Base-by-base conservation (phyloP, 64 coral and sea anemone genomes). In the Pocillopora damicornis region DNA sequence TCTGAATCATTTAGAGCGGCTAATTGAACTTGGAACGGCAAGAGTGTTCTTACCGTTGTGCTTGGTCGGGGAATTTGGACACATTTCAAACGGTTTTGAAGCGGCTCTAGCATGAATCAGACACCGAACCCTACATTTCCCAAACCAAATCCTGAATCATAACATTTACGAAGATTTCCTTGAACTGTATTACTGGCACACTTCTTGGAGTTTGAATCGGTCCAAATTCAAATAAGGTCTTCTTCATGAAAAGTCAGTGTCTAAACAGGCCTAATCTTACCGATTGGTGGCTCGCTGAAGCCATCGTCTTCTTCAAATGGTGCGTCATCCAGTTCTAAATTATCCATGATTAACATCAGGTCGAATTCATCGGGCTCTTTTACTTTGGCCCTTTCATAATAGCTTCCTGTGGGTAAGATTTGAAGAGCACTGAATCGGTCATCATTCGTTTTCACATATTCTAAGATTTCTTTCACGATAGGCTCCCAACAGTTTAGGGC, bases 331-430 rank as follows among this genome's bases (percentile, higher is more conserved):
- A 93, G 87, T 72, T 79, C 42, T 63, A 89, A 81, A n/a, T 79
- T 66, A 22, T 89, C 77, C 22, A 89, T 73, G 36, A 73, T 17
- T 14, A 93, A 22, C 91, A 89, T 93, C 10, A 93, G 12, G 64
- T 93, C 91, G 51, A 93, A 93, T 36, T 93, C 91, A 76, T 93
- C 34, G 10, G 91, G 79, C 38, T 89, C 80, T 38, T 83, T 77
- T 30, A 93, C 87, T 58, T 93, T 93, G 4, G 81, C 37, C 74
- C 79, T 93, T 23, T 93, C 91, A 38, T 93, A 93, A 25, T 83
- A 89, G 22, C 91, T 93, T 20, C 91, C 93, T 18, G 59, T 64
- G 2, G 30, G 15, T 6, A 91, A 0, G 18, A 69, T 56, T 8
- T 81, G 16, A 30, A 86, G 60, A 35, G 5, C 69, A 35, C 77